These are phyloP conservation scores for Hippocampus kuda DNA, from an alignment of 2,797 vertebrate genomes.

Conservation along the genomic window DNA sequence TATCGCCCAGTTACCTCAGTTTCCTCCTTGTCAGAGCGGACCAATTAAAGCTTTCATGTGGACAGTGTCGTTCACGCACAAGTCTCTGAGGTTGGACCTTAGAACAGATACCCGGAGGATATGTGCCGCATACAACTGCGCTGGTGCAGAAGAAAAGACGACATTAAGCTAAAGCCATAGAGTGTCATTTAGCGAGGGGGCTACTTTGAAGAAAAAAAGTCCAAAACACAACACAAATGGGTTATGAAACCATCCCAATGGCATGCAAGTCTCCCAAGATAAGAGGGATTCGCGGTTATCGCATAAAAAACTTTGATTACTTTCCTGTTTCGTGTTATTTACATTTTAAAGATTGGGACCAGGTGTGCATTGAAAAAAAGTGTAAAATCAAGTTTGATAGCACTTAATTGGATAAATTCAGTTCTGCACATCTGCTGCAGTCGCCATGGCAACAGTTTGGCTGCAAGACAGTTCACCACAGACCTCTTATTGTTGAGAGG, in stretches of 20 bases:
- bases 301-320: not conserved
- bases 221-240: not conserved
- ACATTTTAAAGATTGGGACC: not conserved
- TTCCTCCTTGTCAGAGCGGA: conserved; percentile 46
- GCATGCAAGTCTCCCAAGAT: not conserved
- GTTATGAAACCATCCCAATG: not conserved
- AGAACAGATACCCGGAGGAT: not conserved
- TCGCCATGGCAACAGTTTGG: conserved; percentile 64
- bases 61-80: conserved; percentile 27
- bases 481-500: conserved; percentile 34
- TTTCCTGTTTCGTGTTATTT: not conserved
- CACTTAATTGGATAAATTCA: not conserved
- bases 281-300: not conserved
- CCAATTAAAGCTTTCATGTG: conserved; percentile 32
- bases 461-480: conserved; percentile 44
- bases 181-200: not conserved
- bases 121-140: conserved; percentile 20
- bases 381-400: not conserved
- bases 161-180: not conserved
- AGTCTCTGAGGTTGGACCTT: conserved; percentile 32
- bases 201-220: not conserved
- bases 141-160: conserved; percentile 26
- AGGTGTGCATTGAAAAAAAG: not conserved
- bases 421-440: conserved; percentile 45
- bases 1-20: not conserved